Base-by-base conservation (phyloP, 2,888 invertebrate species). In the Eudemis profundana region DNA sequence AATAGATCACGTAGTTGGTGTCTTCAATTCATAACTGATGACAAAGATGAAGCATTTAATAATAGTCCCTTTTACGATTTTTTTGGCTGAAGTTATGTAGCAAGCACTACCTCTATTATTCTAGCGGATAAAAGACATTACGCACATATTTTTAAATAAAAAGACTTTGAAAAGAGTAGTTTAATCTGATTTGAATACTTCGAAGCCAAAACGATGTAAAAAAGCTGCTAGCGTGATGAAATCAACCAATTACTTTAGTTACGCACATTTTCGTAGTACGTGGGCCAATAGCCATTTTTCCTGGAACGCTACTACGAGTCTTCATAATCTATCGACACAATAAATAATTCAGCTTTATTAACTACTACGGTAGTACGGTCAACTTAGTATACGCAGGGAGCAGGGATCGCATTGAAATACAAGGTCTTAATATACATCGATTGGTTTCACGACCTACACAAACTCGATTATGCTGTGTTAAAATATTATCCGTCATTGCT, bases 181-280 rank as follows among this genome's bases (percentile, higher is more conserved):
- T n/a, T n/a, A n/a, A n/a, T n/a, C n/a, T n/a, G n/a, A n/a, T n/a
- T n/a, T n/a, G n/a, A n/a, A n/a, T n/a, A n/a, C n/a, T n/a, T n/a
- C 42, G n/a, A 54, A 56, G 27, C 42, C n/a, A 3, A 15, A 27
- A 54, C 40, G 14, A 14, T 19, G 14, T 14, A 10, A 61, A 54
- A 51, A 46, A 61, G n/a, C 23, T 33, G 21, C 8, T 36, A 10
- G 10, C 33, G 50, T 44, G 42, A 56, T 44, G 42, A 63, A 63
- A 59, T 59, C 36, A 54, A 59, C 59, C 67, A 67, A 73, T 75
- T 73, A 74, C 73, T 72, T 60, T 71, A 71, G 68, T 69, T 68
- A 69, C 69, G 70, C 70, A 72, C 70, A 72, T 72, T 67, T 73
- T 47, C 46, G 53, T 49, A 49, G 42, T 51, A 27, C 21, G 60